A percentile compares a stretch with the other conserved stretches of the same genome.
phyloP scores from a whole-genome alignment of 1,140 invertebrate genomes.

The Drosophila albomicans region DNA sequence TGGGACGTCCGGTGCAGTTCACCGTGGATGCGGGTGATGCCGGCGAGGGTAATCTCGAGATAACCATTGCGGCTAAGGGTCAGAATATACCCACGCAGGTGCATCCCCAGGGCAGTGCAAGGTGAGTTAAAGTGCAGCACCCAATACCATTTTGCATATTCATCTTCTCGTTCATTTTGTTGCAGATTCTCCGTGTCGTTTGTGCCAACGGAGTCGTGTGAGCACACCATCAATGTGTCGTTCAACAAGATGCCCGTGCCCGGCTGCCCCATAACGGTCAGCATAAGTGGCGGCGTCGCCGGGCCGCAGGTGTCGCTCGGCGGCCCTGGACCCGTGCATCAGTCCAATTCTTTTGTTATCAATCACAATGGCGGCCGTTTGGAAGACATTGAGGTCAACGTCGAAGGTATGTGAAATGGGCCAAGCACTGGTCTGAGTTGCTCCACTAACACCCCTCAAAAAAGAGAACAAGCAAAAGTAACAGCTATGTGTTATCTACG shows the following conservation, averaged over 20 bases:
- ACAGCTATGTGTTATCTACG: not conserved
- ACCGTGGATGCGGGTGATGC: constrained; percentile 98
- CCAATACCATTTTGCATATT: not conserved
- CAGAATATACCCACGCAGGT: constrained; percentile 98
- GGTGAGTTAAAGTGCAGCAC: constrained; percentile 45
- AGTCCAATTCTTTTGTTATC: constrained; percentile 88
- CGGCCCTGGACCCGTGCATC: constrained; percentile 88
- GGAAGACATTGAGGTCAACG: constrained; percentile 96
- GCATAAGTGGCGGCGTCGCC: constrained; percentile 90
- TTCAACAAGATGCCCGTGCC: constrained; percentile 96
- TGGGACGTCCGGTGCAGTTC: constrained; percentile 95
- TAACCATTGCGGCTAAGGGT: constrained; percentile 96
- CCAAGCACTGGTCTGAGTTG: not conserved
- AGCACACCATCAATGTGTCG: constrained; percentile 97
- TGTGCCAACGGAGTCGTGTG: constrained; percentile 95
- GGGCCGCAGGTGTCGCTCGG: constrained; percentile 90
- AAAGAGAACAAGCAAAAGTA: not conserved
- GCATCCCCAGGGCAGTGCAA: constrained; percentile 92
- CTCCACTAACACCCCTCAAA: constrained; percentile 24
- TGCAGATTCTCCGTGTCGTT: constrained; percentile 96
- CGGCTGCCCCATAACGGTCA: constrained; percentile 92
- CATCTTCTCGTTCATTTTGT: not conserved
- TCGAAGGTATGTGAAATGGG: constrained; percentile 91
- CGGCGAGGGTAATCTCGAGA: constrained; percentile 99
- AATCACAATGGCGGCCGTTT: constrained; percentile 92